A percentile compares a stretch with the other conserved stretches of the same genome.
Evolutionary conservation across 2,113 vertebrate species (phyloP).

Genomic region (Myotis yumanensis): DNA sequence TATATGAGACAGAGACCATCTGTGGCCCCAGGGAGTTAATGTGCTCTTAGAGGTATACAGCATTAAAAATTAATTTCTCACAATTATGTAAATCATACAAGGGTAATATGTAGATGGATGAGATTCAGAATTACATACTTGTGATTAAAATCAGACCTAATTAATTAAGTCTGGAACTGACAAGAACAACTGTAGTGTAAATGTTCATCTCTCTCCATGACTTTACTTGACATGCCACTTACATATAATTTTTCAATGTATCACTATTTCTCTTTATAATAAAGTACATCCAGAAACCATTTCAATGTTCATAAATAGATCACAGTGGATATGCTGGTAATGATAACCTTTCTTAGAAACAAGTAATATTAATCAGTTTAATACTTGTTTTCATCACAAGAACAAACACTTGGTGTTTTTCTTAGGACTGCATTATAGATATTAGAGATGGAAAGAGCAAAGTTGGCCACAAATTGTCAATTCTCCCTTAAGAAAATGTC

Average conservation of each 20-base stretch:
- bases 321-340: background rate
- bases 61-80: slow-evolving; percentile 16
- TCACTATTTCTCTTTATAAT: slow-evolving; percentile 15
- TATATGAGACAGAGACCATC: background rate
- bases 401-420: background rate
- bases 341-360: slow-evolving; percentile 33
- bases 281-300: slow-evolving; percentile 26
- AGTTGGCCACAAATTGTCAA: background rate
- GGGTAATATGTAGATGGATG: background rate
- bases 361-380: slow-evolving; percentile 27
- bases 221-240: background rate
- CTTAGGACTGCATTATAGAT: background rate
- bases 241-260: slow-evolving; percentile 5
- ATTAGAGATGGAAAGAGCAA: background rate
- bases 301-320: slow-evolving; percentile 11
- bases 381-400: background rate
- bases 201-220: slow-evolving; percentile 2
- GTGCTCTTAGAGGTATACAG: background rate
- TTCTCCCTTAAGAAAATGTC: background rate
- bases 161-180: slow-evolving; percentile 42
- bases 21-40: background rate
- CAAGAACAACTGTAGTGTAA: background rate
- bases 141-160: background rate
- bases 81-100: background rate
- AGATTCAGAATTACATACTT: background rate